Base-by-base conservation (phyloP, 2,113 vertebrate genomes). In the Protomyctophum bolini region DNA sequence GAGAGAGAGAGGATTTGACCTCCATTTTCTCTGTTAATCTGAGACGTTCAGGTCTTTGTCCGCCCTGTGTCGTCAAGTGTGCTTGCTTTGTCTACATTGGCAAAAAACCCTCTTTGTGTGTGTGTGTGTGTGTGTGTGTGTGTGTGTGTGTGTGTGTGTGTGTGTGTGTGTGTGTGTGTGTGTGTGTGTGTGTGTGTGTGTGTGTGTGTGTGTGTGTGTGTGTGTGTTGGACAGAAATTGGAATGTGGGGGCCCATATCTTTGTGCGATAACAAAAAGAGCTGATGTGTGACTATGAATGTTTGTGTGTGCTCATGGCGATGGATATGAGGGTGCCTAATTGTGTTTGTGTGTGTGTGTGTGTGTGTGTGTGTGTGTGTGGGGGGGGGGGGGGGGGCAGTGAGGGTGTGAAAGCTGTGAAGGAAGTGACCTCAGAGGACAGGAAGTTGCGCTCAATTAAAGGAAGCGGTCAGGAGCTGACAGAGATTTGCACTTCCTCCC, bases 401-500 rank as follows among this genome's bases (percentile, higher is more conserved):
- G 47, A 63, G 68, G 71, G 79, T 84, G 87, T 88, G 46, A 72
- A 76, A 79, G 71, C 70, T 66, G 68, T 63, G 74, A 57, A 83
- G 86, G 86, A 89, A 88, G 67, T 88, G 82, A 89, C 70, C 70
- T 84, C 83, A 86, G 82, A 77, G 46, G n/a, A n/a, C n/a, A 81
- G 90, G 91, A 93, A 91, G 80, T 52, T 11, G 66, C 70, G 46
- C 82, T 92, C 88, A 92, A 91, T 91, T 71, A 84, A 70, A 91
- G 92, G 92, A 93, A 92, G 78, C 45, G 15, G 79, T 60, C 55
- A 61, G 59, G 63, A 68, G 73, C 79, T 73, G 80, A 60, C 81
- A 82, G 85, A 75, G 79, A 83, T 87, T 79, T 81, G 57, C 6
- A 29, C 66, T 90, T 89, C 86, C 82, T 79, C 68, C 33, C 33